Conservation (phyloP, 2,113 vertebrate genomes). For the Heptranchias perlo region DNA sequence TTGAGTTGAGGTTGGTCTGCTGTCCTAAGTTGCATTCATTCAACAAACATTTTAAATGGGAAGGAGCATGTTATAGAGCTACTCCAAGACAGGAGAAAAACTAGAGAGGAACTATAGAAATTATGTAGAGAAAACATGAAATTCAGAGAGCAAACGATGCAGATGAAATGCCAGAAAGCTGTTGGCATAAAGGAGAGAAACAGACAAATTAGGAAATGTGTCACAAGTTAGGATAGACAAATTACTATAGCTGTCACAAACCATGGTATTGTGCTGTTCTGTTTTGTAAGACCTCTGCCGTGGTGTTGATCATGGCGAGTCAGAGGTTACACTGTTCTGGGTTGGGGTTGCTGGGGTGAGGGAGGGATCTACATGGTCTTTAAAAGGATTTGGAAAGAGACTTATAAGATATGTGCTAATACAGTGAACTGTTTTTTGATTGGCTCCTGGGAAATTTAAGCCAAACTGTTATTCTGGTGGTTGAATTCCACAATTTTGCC, state of each 20-base stretch:
- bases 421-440: no score
- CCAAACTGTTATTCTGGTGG: no score
- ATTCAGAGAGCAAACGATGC: neutral
- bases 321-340: no score
- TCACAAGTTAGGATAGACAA: neutral
- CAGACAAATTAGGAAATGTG: neutral
- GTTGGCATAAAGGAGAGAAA: neutral
- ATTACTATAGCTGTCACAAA: neutral
- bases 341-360: no score
- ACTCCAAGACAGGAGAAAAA: neutral
- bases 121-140: neutral
- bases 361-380: no score
- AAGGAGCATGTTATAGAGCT: neutral
- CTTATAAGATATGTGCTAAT: no score
- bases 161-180: neutral
- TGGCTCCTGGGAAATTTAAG: no score
- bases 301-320: no score
- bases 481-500: no score
- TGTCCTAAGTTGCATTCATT: neutral
- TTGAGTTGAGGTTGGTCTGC: neutral
- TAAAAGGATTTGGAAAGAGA: no score
- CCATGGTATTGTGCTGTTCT: no score
- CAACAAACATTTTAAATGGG: neutral
- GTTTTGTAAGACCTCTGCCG: no score
- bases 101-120: neutral